phyloP scores from a whole-genome alignment of 2,113 vertebrate genomes.

The Hemiprocne comata region DNA sequence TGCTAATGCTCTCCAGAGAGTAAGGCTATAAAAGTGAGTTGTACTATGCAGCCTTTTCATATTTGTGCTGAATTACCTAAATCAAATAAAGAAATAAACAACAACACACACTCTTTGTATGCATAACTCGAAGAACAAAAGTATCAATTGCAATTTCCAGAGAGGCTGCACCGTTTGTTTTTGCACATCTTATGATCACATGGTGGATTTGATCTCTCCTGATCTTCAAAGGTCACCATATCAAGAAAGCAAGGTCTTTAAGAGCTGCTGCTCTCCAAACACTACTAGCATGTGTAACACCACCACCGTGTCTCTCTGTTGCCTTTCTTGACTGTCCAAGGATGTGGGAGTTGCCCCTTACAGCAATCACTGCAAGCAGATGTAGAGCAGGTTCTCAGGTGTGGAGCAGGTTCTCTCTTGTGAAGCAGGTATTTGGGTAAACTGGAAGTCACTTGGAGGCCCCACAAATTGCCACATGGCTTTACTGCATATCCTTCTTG shows the following conservation, averaged over 20 bases:
- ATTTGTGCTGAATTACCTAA: not conserved
- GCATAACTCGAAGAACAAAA: not conserved
- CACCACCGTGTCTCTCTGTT: not conserved
- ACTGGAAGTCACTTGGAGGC: not conserved
- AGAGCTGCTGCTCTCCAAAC: not conserved
- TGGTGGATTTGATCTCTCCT: not conserved
- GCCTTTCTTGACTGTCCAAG: not conserved
- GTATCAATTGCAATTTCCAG: not conserved
- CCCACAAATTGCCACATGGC: not conserved
- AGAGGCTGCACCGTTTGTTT: not conserved
- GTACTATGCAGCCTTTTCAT: not conserved
- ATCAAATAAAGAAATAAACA: not conserved
- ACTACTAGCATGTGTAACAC: accelerated
- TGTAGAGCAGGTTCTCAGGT: not conserved
- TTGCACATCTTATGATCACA: not conserved
- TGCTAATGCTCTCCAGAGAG: not conserved
- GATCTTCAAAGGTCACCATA: not conserved
- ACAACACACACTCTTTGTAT: accelerated
- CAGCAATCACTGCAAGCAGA: not conserved
- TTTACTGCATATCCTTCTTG: not conserved
- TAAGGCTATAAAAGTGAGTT: not conserved
- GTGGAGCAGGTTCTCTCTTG: no score
- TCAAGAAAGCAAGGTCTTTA: not conserved
- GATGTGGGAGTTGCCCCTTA: not conserved
- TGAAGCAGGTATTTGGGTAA: not conserved